phyloP scores from a whole-genome alignment of 2,113 vertebrate genomes.

The Vulpes lagopus region DNA sequence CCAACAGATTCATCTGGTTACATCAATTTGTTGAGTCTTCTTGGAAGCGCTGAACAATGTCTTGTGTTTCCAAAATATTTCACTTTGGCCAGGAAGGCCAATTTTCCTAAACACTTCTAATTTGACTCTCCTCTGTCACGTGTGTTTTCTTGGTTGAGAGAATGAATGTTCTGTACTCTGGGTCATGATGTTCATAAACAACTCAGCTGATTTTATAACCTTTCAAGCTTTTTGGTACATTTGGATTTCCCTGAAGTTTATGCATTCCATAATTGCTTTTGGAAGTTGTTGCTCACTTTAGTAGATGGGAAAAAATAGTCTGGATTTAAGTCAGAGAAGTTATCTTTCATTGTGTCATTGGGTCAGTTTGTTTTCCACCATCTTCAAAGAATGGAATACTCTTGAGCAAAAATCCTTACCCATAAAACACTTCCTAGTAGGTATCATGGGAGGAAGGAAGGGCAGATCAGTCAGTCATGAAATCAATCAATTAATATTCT shows the following conservation, averaged over 20 bases:
- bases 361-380: background rate
- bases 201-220: background rate
- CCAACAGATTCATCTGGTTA: background rate
- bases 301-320: background rate
- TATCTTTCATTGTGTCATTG: background rate
- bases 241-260: background rate
- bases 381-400: background rate
- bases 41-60: background rate
- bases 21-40: background rate
- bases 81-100: background rate
- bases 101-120: background rate
- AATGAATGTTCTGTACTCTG: background rate
- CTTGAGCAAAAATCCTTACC: background rate
- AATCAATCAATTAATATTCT: too few species aligned
- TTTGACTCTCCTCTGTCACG: background rate
- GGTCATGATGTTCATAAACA: background rate
- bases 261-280: background rate
- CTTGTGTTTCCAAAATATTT: background rate
- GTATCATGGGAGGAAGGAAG: background rate
- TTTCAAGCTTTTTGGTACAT: background rate
- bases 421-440: background rate
- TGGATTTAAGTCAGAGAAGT: background rate
- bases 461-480: background rate
- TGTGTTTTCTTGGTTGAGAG: background rate
- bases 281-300: background rate